Percentiles rank a stretch among this genome's conserved stretches.
phyloP scores from a whole-genome alignment of 2,888 invertebrate genomes.

The Tachina grossa region DNA sequence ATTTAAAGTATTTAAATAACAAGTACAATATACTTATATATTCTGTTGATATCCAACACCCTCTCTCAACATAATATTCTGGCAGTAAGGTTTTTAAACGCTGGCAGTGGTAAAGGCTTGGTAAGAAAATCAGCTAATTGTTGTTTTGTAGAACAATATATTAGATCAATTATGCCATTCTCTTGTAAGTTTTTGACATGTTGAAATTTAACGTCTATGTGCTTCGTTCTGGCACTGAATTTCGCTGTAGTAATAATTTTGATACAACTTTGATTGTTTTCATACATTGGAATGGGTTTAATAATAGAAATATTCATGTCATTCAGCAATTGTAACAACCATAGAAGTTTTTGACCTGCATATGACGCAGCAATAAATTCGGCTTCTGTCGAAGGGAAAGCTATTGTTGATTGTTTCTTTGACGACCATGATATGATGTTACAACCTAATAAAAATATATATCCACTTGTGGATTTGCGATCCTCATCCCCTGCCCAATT shows the following conservation, averaged over 20 bases:
- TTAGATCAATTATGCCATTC: not conserved
- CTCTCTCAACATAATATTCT: too few species aligned
- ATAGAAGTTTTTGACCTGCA: not conserved
- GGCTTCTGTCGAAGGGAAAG: constrained; percentile 4
- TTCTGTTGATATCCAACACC: too few species aligned
- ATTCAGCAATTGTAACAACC: not conserved
- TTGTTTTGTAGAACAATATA: not conserved
- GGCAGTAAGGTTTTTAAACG: too few species aligned
- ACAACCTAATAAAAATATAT: not conserved
- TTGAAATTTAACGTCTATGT: not conserved
- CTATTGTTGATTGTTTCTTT: constrained; percentile 1
- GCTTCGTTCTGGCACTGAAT: constrained; percentile 23
- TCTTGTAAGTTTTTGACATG: too few species aligned
- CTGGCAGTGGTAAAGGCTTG: not conserved
- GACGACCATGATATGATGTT: not conserved
- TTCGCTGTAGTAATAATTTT: constrained; percentile 1
- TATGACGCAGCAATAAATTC: constrained; percentile 9
- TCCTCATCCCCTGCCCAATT: too few species aligned
- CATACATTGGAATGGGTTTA: constrained; percentile 1
- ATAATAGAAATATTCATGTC: not conserved
- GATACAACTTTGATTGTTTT: constrained; percentile 4
- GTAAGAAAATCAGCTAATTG: not conserved
- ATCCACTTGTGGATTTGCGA: too few species aligned
- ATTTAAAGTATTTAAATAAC: not conserved
- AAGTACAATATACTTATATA: too few species aligned